These are phyloP conservation scores for Paramormyrops kingsleyae DNA, from an alignment of 2,113 vertebrate genomes.

Conservation along the genomic window DNA sequence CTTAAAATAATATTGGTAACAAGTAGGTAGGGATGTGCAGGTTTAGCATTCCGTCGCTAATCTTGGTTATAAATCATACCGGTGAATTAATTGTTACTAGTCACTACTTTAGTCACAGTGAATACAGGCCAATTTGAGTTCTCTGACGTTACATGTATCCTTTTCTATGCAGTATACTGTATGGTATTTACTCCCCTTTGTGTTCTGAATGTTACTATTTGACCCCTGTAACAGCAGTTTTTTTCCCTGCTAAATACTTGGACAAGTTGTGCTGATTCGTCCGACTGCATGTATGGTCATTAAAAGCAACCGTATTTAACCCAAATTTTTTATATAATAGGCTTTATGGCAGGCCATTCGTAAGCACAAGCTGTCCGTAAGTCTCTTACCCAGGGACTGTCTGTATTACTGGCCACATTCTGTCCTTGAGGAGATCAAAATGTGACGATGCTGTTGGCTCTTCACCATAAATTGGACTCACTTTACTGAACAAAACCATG, in stretches of 20 bases:
- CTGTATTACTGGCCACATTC: not conserved
- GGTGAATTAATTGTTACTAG: not conserved
- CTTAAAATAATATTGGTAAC: not conserved
- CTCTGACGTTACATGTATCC: not conserved
- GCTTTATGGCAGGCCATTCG: not conserved
- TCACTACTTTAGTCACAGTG: not conserved
- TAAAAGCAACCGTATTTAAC: not conserved
- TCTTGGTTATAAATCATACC: not conserved
- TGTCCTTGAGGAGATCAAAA: too few species aligned
- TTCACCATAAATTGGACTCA: too few species aligned
- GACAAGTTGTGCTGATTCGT: not conserved
- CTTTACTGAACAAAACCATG: too few species aligned
- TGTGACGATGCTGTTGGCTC: too few species aligned
- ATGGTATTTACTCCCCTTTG: not conserved
- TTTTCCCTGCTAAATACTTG: not conserved
- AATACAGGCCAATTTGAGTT: not conserved
- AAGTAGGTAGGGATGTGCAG: not conserved
- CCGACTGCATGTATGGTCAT: not conserved
- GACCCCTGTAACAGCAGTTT: not conserved
- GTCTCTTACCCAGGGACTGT: not conserved
- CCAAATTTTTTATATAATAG: not conserved
- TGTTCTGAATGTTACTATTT: not conserved
- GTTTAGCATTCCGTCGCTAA: not conserved
- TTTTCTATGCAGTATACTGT: not conserved
- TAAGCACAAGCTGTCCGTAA: not conserved